Base-by-base conservation (phyloP, 2,113 vertebrate species). In the Odobenus rosmarus region DNA sequence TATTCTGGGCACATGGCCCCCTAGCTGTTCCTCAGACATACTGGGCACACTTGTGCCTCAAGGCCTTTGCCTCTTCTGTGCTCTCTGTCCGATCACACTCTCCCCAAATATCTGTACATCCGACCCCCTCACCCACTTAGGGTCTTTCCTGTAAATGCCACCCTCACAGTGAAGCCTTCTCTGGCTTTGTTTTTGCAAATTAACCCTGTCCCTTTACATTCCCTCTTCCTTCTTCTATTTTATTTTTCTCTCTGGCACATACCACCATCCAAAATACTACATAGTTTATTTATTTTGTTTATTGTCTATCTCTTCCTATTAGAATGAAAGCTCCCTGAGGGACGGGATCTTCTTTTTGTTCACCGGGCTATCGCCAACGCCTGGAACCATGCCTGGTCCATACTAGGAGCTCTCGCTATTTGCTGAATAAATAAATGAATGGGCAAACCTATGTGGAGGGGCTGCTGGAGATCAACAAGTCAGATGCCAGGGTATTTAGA, bases 241-340 rank as follows among this genome's bases (percentile, higher is more conserved):
- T 62, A 64, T 80, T 76, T 74, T 93, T 93, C 61, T 72, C 89
- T 57, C 46, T 46, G 69, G 61, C 23, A 82, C 12, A 59, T 33
- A 76, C 3, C 23, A 15, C n/a, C 16, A 39, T 39, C 87, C 61
- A 89, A 94, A 93, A 82, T 39, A 91, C 19, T 72, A 57, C 4
- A 33, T 28, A 57, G 94, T 90, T 94, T 94, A 74, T 42, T 88
- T 92, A 59, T 46, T 88, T 83, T 76, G 23, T 88, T 92, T 72
- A 76, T 84, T 82, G 46, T 84, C 55, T 87, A 18, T 79, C 76
- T 91, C 16, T 51, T 91, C 28, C 71, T 55, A 49, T 24, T 39
- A 80, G 39, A 84, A 76, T 88, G 9, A 85, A 97, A 97, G 31
- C 42, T 94, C 71, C 61, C 26, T 0, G 21, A 92, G 13, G 28